Evolutionary conservation across 2,888 invertebrate genomes (phyloP), one percentile per base, ranked within the genome.

Genomic region (Drosophila recens): DNA sequence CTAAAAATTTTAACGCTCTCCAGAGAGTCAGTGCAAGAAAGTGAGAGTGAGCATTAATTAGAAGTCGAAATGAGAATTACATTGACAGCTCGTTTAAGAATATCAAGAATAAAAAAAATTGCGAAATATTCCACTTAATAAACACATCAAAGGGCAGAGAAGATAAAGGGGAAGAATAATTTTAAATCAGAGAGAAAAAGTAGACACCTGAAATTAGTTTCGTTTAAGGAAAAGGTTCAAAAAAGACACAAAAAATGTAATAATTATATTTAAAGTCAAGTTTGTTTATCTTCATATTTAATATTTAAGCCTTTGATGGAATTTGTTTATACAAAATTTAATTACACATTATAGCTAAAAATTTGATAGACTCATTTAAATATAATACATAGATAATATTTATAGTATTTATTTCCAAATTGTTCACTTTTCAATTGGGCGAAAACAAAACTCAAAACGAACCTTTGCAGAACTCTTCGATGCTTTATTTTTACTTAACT

Each of bases 241-340:
- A 42, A 11, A 2, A 30, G 3, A 54, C 11, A 11, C 5, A 15
- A 10, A 17, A 15, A 40, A 20, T 23, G 17, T 20, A 36, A 1
- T 3, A 10, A 34, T 15, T 36, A 9, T 13, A 13, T 15, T 10
- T 33, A 2, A 13, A n/a, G 1, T 1, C 36, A 23, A 20, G 17
- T 56, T 52, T 58, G 52, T 70, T 51, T 65, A 66, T 66, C 58
- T 33, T 68, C 63, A 79, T 75, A 79, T 78, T 89, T 70, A 72
- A 87, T 87, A 81, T 80, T 84, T 78, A 78, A 84, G 82, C 84
- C 81, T 84, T 87, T 89, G 75, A 80, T 83, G 80, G 70, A 75
- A 73, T 73, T 78, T 53, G 62, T 71, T 84, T 69, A 78, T 87
- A 88, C 71, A 83, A 89, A 84, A 85, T 69, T 69, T 81, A 82